Conservation (phyloP, 2,797 vertebrate species). For the Acanthiza pusilla region DNA sequence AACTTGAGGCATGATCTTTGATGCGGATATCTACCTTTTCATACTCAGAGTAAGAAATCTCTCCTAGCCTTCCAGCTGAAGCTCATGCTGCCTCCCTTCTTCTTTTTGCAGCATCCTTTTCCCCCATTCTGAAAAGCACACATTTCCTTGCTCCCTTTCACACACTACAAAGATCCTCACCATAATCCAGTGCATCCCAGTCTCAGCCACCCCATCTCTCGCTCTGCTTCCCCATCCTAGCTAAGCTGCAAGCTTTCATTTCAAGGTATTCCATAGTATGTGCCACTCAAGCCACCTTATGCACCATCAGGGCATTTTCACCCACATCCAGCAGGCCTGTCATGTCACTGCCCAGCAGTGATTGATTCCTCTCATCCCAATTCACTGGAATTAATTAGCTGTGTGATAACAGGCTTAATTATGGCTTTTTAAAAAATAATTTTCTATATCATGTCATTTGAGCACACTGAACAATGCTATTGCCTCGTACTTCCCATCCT, state of each 20-base stretch:
- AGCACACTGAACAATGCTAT: accelerated
- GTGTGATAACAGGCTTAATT: neutral
- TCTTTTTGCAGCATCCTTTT: neutral
- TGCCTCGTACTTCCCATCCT: neutral
- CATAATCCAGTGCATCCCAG: neutral
- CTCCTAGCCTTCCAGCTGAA: neutral
- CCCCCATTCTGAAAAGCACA: neutral
- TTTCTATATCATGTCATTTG: neutral
- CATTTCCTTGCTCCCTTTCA: neutral
- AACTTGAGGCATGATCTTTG: neutral
- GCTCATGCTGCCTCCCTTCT: neutral
- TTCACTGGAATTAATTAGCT: neutral
- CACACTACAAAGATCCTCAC: neutral
- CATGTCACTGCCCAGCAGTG: neutral
- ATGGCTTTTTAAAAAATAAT: neutral
- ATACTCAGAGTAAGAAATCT: neutral
- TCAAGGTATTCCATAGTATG: neutral
- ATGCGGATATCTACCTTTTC: neutral
- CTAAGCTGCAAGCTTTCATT: neutral
- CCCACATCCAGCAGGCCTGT: accelerated
- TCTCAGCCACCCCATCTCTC: neutral
- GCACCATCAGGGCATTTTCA: neutral
- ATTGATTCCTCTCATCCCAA: neutral
- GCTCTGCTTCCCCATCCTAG: neutral
- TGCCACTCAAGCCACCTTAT: neutral